Base-by-base conservation (phyloP, 2,888 invertebrate species). In the Pteria penguin region DNA sequence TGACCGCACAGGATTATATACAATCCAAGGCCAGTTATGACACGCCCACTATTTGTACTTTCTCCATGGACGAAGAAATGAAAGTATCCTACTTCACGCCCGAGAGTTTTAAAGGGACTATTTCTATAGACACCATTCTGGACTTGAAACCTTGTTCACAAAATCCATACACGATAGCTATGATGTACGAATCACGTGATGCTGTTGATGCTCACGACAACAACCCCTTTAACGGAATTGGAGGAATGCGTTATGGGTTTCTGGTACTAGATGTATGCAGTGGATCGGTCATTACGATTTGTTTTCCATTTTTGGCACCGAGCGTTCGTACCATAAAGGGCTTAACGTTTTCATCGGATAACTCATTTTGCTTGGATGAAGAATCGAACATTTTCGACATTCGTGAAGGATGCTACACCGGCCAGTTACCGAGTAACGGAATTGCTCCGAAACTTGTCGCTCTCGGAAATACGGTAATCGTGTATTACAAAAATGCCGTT, bases 331-430 rank as follows among this genome's bases (percentile, higher is more conserved):
- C 88, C 24, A 72, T 82, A 11, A 32, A 18, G 36, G 73, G 80
- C 2, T 69, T 91, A 0, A 75, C 89, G 5, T 90, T 91, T 81
- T 82, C 88, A 2, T 57, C 68, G 4, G 88, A 89, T 68, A 86
- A 87, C 55, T 82, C 83, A 8, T 80, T 89, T 63, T 90, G 90
- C 72, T 61, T 92, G n/a, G 90, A 91, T 68, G 63, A 79, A 8
- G 61, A 82, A 26, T 89, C 88, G 45, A 86, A 88, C 76, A 81
- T 90, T 8, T 90, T 87, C 71, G 87, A 90, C 72, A 85, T 89
- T 52, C 70, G 66, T 4, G 80, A 84, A 4, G 87, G 87, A 4
- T 77, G 77, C 33, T 87, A 83, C 71, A 67, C 82, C 0, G 84
- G 84, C n/a, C 84, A 83, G 61, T 69, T 88, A 4, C 77, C 75